Evolutionary conservation across 2,888 invertebrate species (phyloP).

Genomic region (Euphydryas editha): DNA sequence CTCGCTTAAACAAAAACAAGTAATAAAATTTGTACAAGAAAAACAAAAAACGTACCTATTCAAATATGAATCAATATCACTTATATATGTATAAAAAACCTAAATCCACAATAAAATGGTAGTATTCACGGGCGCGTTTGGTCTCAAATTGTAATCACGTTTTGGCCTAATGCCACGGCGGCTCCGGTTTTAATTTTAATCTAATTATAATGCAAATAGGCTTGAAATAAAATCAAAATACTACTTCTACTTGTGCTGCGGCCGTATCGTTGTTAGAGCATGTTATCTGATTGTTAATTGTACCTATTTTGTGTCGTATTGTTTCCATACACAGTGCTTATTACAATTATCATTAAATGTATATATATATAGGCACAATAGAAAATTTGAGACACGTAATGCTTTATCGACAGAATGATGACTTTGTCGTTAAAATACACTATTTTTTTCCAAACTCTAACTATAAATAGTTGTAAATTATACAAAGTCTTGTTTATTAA

Average conservation of each 20-base stretch:
- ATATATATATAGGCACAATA: background rate
- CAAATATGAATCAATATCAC: background rate
- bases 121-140: background rate
- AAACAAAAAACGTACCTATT: background rate
- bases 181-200: constrained; percentile 12
- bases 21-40: background rate
- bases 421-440: too few relatives aligned
- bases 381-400: too few relatives aligned
- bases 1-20: too few relatives aligned
- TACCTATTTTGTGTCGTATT: background rate
- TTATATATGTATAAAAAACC: background rate
- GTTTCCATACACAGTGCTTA: background rate
- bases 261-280: background rate
- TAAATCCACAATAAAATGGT: background rate
- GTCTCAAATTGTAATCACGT: constrained; percentile 13
- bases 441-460: too few relatives aligned
- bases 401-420: too few relatives aligned
- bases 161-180: constrained; percentile 11
- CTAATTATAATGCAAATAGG: constrained; percentile 14
- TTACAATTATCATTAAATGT: too few relatives aligned
- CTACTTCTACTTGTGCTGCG: constrained; percentile 8
- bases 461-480: too few relatives aligned
- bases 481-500: too few relatives aligned
- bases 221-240: constrained; percentile 7
- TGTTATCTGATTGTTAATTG: background rate